These are phyloP conservation scores for Drosophila crucigera DNA, from an alignment of 2,888 invertebrate species.

Conservation along the genomic window DNA sequence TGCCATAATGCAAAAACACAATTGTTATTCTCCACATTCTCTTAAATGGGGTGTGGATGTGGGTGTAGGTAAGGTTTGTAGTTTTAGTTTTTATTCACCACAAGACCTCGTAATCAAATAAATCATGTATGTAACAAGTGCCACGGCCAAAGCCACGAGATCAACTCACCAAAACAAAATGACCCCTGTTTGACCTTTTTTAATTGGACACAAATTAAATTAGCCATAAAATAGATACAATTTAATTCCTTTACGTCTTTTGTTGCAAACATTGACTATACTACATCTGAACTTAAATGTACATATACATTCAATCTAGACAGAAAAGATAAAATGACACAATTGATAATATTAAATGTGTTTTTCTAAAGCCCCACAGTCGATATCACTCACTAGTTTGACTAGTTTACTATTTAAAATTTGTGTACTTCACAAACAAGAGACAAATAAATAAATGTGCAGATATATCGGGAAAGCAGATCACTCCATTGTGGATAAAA, in stretches of 20 bases:
- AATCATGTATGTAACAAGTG: constrained; percentile 59
- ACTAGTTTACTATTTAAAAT: background rate
- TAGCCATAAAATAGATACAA: constrained; percentile 79
- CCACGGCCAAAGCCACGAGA: constrained; percentile 68
- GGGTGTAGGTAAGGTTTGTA: constrained; percentile 13
- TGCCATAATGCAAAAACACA: constrained; percentile 7
- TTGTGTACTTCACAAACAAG: background rate
- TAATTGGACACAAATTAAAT: constrained; percentile 81
- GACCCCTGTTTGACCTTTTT: constrained; percentile 78
- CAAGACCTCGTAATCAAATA: constrained; percentile 47
- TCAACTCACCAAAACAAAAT: constrained; percentile 58
- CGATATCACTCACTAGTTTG: background rate
- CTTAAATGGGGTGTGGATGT: constrained; percentile 15
- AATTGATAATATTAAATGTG: constrained; percentile 24
- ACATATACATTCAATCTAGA: constrained; percentile 18
- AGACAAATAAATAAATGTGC: background rate
- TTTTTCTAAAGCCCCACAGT: background rate
- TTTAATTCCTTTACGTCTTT: constrained; percentile 61
- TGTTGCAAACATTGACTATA: constrained; percentile 42
- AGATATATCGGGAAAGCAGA: background rate
- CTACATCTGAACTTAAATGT: constrained; percentile 22
- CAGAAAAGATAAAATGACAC: constrained; percentile 26
- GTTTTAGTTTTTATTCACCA: constrained; percentile 21
- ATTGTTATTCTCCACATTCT: constrained; percentile 19
- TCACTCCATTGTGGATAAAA: background rate